These are phyloP conservation scores for Aurelia sp. DNA, from an alignment of 30 jellyfish, hydroid and myxozoan genomes.

Conservation along the genomic window DNA sequence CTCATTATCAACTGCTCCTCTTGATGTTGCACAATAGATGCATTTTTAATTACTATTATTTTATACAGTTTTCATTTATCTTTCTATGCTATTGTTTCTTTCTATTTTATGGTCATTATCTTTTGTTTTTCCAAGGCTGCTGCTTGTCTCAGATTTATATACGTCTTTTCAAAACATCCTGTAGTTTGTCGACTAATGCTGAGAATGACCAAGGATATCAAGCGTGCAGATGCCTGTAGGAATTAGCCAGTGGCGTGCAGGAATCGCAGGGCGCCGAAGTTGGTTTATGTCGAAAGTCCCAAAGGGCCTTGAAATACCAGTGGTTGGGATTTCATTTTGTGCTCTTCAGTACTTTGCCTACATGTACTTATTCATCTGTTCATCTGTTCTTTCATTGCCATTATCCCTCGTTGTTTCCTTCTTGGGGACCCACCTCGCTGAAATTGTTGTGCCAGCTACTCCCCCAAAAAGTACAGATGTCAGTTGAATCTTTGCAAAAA, in stretches of 20 bases:
- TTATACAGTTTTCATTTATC: too few relatives aligned
- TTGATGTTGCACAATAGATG: too few relatives aligned
- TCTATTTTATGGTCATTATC: conserved; percentile 3
- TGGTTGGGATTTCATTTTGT: conserved; percentile 12
- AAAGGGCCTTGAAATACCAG: conserved; percentile 49
- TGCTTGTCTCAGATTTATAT: conserved; percentile 23
- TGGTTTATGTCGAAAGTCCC: conserved; percentile 37
- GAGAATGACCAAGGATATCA: background rate
- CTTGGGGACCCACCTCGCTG: conserved; percentile 51
- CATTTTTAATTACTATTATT: too few relatives aligned
- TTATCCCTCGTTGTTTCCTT: background rate
- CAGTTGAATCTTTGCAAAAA: conserved; percentile 24
- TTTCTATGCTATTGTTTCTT: conserved; percentile 5
- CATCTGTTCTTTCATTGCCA: too few relatives aligned
- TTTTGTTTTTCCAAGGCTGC: conserved; percentile 24
- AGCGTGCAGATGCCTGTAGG: conserved; percentile 69
- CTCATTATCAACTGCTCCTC: too few relatives aligned
- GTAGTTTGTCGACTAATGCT: conserved; percentile 34
- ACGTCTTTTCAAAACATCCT: conserved; percentile 17
- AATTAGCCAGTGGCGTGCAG: conserved; percentile 65
- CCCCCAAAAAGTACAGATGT: conserved; percentile 37
- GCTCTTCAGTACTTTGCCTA: too few relatives aligned
- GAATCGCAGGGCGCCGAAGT: conserved; percentile 35
- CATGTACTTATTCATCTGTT: too few relatives aligned
- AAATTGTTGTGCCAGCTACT: conserved; percentile 39